Conservation (phyloP, 2,888 invertebrate genomes). For the Magallana nippona region DNA sequence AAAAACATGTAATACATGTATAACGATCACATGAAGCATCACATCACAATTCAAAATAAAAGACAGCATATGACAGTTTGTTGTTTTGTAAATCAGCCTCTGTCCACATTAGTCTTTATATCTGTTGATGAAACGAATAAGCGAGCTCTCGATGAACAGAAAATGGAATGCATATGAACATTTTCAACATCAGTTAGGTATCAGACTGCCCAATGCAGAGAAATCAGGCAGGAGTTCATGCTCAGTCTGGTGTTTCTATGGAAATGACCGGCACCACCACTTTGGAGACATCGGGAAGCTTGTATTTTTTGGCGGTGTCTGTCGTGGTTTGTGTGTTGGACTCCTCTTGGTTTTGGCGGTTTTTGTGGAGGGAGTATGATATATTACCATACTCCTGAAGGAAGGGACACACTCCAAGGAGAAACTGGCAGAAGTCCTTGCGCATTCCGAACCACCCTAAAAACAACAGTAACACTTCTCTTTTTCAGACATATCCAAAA, state of each 20-base stretch:
- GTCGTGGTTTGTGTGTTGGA: constrained; percentile 42
- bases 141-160: too few species aligned
- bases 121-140: too few species aligned
- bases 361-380: constrained; percentile 85
- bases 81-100: too few species aligned
- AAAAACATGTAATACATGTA: too few species aligned
- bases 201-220: too few species aligned
- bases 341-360: constrained; percentile 51
- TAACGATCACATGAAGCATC: too few species aligned
- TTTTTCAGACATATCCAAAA: background rate
- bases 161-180: too few species aligned
- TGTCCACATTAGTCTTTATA: too few species aligned
- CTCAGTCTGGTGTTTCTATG: constrained; percentile 75
- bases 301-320: constrained; percentile 47
- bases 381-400: constrained; percentile 99
- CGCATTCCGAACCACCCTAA: constrained; percentile 99
- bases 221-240: background rate
- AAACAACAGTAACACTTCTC: constrained; percentile 71
- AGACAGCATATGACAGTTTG: too few species aligned
- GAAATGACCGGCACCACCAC: constrained; percentile 73
- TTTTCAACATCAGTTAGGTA: too few species aligned
- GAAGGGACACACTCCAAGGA: constrained; percentile 95
- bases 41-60: too few species aligned
- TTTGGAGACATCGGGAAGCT: constrained; percentile 81
- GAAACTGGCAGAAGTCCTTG: constrained; percentile 97